Conservation (phyloP, 1,140 invertebrate genomes). For the Drosophila parabipectinata region DNA sequence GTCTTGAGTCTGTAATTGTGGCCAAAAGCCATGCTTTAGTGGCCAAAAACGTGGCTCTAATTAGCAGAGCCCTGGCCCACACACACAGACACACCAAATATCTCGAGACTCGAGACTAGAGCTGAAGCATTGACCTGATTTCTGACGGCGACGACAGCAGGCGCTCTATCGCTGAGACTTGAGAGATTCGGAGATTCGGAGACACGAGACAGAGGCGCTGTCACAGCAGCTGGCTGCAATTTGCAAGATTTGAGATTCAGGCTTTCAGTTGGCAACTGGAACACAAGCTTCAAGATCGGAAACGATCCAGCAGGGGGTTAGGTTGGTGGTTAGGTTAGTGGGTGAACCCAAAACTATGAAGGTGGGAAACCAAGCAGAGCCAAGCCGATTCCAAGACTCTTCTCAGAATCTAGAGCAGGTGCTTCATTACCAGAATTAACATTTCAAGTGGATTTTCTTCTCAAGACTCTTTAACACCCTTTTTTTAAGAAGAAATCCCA, state of each 20-base stretch:
- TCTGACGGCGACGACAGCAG: slow-evolving; percentile 38
- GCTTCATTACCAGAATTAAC: slow-evolving; percentile 1
- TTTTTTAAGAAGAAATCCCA: background rate
- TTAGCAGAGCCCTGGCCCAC: slow-evolving; percentile 38
- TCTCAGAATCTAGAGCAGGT: slow-evolving; percentile 9
- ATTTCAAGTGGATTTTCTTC: background rate
- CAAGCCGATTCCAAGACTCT: background rate
- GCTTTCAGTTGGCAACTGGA: slow-evolving; percentile 50
- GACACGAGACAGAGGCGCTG: slow-evolving; percentile 33
- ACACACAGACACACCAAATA: slow-evolving; percentile 8
- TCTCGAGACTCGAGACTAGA: slow-evolving; percentile 13
- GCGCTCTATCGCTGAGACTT: background rate
- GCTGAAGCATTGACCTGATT: slow-evolving; percentile 73
- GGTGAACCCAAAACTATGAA: slow-evolving; percentile 15
- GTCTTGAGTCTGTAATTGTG: too few species aligned
- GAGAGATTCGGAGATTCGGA: slow-evolving; percentile 3
- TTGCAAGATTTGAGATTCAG: background rate
- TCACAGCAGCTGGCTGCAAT: slow-evolving; percentile 53
- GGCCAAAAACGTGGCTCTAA: slow-evolving; percentile 34
- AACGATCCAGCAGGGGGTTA: background rate
- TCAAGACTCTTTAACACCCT: too few species aligned
- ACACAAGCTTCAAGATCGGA: slow-evolving; percentile 11
- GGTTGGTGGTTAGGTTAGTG: slow-evolving; percentile 9
- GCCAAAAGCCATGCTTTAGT: background rate
- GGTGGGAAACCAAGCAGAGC: background rate